These are phyloP conservation scores for Tetropium fuscum DNA, from an alignment of 2,888 invertebrate species.

Conservation along the genomic window DNA sequence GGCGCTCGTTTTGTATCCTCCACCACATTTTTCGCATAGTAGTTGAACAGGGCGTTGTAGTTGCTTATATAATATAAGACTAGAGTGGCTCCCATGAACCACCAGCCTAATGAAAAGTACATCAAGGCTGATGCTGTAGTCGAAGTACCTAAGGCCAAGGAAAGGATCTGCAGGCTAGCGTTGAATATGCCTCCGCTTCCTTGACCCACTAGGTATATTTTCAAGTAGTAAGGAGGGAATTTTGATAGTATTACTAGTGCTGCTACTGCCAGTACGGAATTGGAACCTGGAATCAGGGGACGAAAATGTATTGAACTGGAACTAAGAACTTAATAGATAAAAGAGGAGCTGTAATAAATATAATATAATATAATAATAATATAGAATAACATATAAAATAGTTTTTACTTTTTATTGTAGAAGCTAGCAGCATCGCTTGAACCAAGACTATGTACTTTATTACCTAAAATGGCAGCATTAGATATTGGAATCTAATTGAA, in stretches of 20 bases:
- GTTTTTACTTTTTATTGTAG: too few species aligned
- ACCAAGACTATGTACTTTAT: too few species aligned
- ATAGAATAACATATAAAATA: too few species aligned
- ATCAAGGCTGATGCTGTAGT: conserved; percentile 33
- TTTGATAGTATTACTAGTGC: conserved; percentile 30
- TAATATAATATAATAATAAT: too few species aligned
- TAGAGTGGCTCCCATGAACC: conserved; percentile 25
- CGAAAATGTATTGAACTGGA: too few species aligned
- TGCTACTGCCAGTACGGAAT: too few species aligned
- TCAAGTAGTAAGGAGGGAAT: conserved; percentile 37
- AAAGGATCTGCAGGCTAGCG: conserved; percentile 29
- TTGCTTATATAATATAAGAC: conserved; percentile 23
- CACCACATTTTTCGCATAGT: conserved; percentile 17
- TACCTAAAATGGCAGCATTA: too few species aligned
- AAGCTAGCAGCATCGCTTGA: too few species aligned
- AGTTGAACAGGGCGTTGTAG: conserved; percentile 23
- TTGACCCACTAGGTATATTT: conserved; percentile 33
- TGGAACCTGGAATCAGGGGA: too few species aligned
- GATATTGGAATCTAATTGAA: too few species aligned
- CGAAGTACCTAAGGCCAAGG: conserved; percentile 30
- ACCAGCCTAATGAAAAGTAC: conserved; percentile 32
- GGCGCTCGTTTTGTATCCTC: conserved; percentile 32
- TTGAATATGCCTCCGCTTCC: conserved; percentile 31
- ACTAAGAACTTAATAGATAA: too few species aligned
- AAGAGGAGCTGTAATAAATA: too few species aligned